Percentiles rank a stretch among this genome's conserved stretches.
phyloP scores from a whole-genome alignment of 2,888 invertebrate species.

The Smittia aterrima region DNA sequence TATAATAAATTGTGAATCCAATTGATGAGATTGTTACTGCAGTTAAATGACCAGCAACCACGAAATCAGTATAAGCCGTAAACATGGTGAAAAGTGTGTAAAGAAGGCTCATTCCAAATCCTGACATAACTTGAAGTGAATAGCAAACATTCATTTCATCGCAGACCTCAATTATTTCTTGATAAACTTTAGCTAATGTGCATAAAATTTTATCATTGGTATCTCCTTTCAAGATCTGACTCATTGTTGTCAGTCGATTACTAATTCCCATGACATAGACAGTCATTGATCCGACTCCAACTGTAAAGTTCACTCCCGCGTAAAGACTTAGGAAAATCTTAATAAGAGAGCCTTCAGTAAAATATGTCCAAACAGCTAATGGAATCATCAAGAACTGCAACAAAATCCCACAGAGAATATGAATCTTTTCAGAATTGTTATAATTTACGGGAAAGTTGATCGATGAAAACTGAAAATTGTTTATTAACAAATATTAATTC shows the following conservation, averaged over 20 bases:
- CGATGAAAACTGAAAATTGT: background rate
- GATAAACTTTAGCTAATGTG: background rate
- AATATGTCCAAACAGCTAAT: background rate
- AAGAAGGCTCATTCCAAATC: background rate
- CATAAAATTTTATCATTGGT: background rate
- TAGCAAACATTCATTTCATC: background rate
- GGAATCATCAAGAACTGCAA: background rate
- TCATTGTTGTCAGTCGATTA: background rate
- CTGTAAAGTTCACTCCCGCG: background rate
- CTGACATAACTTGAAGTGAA: background rate
- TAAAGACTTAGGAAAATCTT: background rate
- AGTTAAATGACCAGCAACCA: background rate
- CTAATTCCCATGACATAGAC: background rate
- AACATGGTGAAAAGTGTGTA: background rate
- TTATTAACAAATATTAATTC: background rate
- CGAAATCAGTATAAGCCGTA: background rate
- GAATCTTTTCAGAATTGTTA: background rate
- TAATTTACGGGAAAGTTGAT: background rate
- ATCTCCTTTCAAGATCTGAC: background rate
- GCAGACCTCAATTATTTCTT: background rate
- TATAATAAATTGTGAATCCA: background rate
- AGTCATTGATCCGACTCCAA: background rate
- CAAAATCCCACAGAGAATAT: background rate
- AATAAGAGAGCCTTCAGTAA: background rate
- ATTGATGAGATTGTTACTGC: background rate